Evolutionary conservation across 2,113 vertebrate species (phyloP), one percentile per base, ranked within the genome.

Genomic region (Rattus rattus): DNA sequence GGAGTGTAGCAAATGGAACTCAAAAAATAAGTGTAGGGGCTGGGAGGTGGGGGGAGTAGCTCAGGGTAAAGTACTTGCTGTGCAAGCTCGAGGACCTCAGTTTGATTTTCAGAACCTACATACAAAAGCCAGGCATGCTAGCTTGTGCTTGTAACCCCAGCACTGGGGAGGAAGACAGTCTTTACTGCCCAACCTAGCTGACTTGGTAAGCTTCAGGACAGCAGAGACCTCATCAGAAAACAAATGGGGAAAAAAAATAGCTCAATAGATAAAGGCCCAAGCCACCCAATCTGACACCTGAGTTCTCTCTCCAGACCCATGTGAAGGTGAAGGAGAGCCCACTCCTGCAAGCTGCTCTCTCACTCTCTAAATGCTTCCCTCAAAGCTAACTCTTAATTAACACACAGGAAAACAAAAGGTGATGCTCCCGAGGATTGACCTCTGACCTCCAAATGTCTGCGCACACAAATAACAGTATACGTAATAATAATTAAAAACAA

Each of bases 1-100:
- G 90, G 52, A 90, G 56, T 39, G 43, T 84, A 76, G 26, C 88
- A 96, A 95, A 81, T 94, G 67, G 47, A 36, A 81, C 43, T 95
- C 94, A 75, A 93, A 80, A 92, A 91, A 87, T 91, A 94, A 92
- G 81, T 91, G 2, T 69, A 77, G 36, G 33, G n/a, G 17, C 26
- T 56, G 28, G 26, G 76, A 3, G 43, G 2, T 43, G 43, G 43
- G 28, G 26, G 47, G 52, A 49, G 9, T 12, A 28, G 24, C 24
- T 54, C 75, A 49, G 43, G 22, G 43, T 47, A 86, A 69, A 87
- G 65, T 6, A 22, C 43, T 86, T 63, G 10, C 84, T 19, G 1
- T 86, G 30, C 65, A 52, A 52, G 20, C 10, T 1, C 52, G 43
- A 87, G 65, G 65, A 69, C 43, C 30, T 2, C 30, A 24, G 33